These are phyloP conservation scores for Glyptemys insculpta DNA, from an alignment of 2,797 vertebrate species.

Conservation along the genomic window DNA sequence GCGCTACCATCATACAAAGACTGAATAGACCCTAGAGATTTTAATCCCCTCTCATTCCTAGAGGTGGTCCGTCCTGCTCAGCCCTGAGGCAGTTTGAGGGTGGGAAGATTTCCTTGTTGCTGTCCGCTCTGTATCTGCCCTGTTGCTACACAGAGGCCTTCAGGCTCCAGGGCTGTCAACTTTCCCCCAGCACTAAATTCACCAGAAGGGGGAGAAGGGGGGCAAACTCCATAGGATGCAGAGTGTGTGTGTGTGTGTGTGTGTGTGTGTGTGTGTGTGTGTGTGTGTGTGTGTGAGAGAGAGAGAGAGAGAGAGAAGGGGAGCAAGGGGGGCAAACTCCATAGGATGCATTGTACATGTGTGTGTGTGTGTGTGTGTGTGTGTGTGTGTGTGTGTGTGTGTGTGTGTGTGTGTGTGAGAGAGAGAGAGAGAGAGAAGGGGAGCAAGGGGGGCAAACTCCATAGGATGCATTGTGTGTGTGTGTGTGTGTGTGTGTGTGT, in stretches of 20 bases:
- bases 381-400: accelerated
- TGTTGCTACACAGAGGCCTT: background rate
- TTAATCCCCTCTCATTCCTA: background rate
- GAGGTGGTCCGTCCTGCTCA: background rate
- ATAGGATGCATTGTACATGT: background rate
- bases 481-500: background rate
- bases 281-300: no score
- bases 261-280: background rate
- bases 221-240: background rate
- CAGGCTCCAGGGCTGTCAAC: background rate
- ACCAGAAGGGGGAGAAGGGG: background rate
- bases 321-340: background rate
- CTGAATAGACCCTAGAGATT: background rate
- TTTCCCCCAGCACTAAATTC: background rate
- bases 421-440: background rate
- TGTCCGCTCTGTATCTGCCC: background rate
- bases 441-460: background rate
- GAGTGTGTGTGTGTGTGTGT: background rate
- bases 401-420: no score
- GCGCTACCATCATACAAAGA: background rate
- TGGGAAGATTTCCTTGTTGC: background rate
- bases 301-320: background rate
- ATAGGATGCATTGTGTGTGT: background rate
- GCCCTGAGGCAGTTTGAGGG: background rate
- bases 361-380: background rate